Conservation (phyloP, 2,888 invertebrate genomes). For the Rhagonycha lutea region DNA sequence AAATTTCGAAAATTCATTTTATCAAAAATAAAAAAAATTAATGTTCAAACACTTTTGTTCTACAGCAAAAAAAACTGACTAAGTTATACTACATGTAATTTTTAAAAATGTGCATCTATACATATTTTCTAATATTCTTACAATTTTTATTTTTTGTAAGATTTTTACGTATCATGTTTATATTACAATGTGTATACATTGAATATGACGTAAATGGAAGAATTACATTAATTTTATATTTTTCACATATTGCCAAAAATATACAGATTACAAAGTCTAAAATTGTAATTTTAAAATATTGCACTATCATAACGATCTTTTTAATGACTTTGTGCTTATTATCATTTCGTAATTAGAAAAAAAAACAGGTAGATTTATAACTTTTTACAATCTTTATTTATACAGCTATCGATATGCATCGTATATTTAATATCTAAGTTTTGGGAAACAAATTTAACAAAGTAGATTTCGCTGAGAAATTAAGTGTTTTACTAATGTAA, state of each 20-base stretch:
- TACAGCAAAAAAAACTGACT: conserved; percentile 48
- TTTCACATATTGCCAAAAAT: conserved; percentile 49
- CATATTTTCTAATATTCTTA: conserved; percentile 34
- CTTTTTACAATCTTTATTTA: conserved; percentile 39
- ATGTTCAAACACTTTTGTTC: conserved; percentile 42
- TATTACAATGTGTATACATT: conserved; percentile 54
- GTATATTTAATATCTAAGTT: conserved; percentile 38
- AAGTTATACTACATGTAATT: conserved; percentile 51
- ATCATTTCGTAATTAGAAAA: conserved; percentile 32
- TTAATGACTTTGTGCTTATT: conserved; percentile 41
- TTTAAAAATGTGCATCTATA: conserved; percentile 54
- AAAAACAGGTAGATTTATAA: conserved; percentile 36
- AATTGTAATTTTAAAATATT: conserved; percentile 47
- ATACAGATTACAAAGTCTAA: conserved; percentile 40
- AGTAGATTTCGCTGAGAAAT: conserved; percentile 10
- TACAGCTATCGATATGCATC: conserved; percentile 51
- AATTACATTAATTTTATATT: conserved; percentile 45
- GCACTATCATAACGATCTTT: conserved; percentile 43
- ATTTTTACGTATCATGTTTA: conserved; percentile 50
- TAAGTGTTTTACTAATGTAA: conserved; percentile 12
- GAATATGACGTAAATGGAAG: conserved; percentile 49
- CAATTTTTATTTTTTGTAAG: conserved; percentile 18
- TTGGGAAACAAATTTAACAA: conserved; percentile 1
- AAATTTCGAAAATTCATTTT: conserved; percentile 38
- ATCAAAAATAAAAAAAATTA: conserved; percentile 29